Base-by-base conservation (phyloP, 2,888 invertebrate genomes). In the Cenopis cana region DNA sequence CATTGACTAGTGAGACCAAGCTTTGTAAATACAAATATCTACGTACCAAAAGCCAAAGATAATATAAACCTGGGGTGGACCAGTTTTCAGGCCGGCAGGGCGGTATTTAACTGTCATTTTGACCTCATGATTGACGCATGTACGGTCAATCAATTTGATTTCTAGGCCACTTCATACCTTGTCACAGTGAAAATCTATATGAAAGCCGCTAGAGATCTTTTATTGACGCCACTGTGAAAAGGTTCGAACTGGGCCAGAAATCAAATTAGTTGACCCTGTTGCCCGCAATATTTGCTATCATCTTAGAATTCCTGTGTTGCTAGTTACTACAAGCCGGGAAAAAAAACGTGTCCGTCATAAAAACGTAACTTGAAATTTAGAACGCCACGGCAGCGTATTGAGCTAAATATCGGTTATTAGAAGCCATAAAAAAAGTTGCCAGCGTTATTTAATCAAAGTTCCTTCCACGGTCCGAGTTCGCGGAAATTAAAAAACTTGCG, bases 401-500 rank as follows among this genome's bases (percentile, higher is more conserved):
- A 56, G 55, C 29, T 18, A 71, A 71, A 46, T 71, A 71, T 71
- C 67, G 66, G 67, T 71, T 71, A 71, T 71, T 71, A 71, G 67
- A 71, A 67, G 71, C 50, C 71, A 67, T 71, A 71, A 71, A 70
- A 24, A 68, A 71, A 71, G 66, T 71, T 67, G 67, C 38, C 67
- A 61, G 55, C 71, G 71, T 71, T 71, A 71, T 71, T 71, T 71
- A 71, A 71, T 71, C 71, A 71, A 67, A 67, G 61, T 70, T 65
- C 59, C 59, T 33, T 71, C 60, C 60, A 66, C 67, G 67, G 66
- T 67, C 71, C 46, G 67, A 60, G 52, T 56, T 50, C 33, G 55
- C 46, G 71, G 67, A 71, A 71, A 67, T 71, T 71, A 71, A 71
- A 71, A 71, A 71, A 71, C 71, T 71, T 71, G 71, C 55, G 67